Evolutionary conservation across 2,888 invertebrate species (phyloP), one percentile per base, ranked within the genome.

Genomic region (Tortrix viridana): DNA sequence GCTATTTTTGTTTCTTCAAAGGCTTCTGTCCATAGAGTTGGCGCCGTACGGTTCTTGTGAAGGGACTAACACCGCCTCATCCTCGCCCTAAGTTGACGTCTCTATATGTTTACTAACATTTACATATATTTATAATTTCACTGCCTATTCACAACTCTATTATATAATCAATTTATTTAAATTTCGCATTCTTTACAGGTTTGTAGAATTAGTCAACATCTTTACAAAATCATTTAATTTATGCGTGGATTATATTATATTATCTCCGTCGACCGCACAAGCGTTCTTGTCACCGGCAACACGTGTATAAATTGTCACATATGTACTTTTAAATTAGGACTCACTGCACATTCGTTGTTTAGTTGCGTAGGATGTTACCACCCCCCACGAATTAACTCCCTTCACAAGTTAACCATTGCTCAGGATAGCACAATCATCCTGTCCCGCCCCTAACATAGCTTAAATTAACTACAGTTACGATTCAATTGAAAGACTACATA

Each of bases 381-480:
- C 7, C 46, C 37, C 62, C 26, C 19, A 38, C 16, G 26, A 53
- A 44, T 73, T 76, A 80, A 82, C 80, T 80, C 85, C 85, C 87
- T 89, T 89, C 88, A 88, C 89, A 79, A 82, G 79, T 69, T 70
- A 68, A 70, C 74, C 71, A 79, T 69, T 77, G 80, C 50, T 56
- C 54, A 65, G 79, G 79, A 82, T 88, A 86, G 91, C 91, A 90
- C 91, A 88, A 84, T 88, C 89, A 87, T 68, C 71, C 74, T 74
- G 69, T 78, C 60, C 74, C 81, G 87, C 74, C 77, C 81, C 76
- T 82, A 85, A 84, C 86, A 88, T 58, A 63, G 57, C 63, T 63
- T 58, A 22, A 62, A 63, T 63, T 63, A 63, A 63, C 63, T 63
- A 41, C 20, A 20, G 20, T 14, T 12, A 22, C 53, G 41, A 38